A percentile compares a stretch with the other conserved stretches of the same genome.
Evolutionary conservation across 2,888 invertebrate genomes (phyloP).

Genomic region (Drosophila anomalata): DNA sequence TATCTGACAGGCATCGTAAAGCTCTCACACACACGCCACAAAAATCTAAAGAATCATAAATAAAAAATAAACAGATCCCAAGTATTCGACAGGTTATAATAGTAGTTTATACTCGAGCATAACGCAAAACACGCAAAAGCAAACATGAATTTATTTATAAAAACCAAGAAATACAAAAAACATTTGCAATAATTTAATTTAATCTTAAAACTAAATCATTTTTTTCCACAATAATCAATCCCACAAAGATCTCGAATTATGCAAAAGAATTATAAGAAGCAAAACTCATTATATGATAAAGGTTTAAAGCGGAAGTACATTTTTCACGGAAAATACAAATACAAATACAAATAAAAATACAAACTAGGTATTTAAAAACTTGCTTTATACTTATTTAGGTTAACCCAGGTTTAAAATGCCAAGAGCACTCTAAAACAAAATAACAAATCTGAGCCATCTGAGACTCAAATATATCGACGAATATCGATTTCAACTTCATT

Average conservation of each 20-base stretch:
- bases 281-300: conserved; percentile 35
- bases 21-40: conserved; percentile 30
- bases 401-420: conserved; percentile 17
- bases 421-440: conserved; percentile 14
- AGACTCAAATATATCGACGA: conserved; percentile 44
- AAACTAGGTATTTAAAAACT: conserved; percentile 37
- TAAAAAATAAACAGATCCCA: conserved; percentile 28
- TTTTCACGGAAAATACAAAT: conserved; percentile 6
- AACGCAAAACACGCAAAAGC: conserved; percentile 20
- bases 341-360: conserved; percentile 19
- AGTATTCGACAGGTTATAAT: conserved; percentile 44
- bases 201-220: conserved; percentile 18
- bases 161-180: conserved; percentile 40
- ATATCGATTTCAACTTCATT: conserved; percentile 13
- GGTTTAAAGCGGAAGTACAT: neutral
- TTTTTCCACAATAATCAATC: conserved; percentile 35
- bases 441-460: conserved; percentile 48
- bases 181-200: conserved; percentile 47
- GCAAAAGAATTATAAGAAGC: conserved; percentile 23
- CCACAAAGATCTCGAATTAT: conserved; percentile 50
- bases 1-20: conserved; percentile 16
- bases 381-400: conserved; percentile 46
- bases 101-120: conserved; percentile 29
- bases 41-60: conserved; percentile 13
- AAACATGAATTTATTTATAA: conserved; percentile 48